Conservation (phyloP, 2,888 invertebrate species). For the Chironomus tentans region DNA sequence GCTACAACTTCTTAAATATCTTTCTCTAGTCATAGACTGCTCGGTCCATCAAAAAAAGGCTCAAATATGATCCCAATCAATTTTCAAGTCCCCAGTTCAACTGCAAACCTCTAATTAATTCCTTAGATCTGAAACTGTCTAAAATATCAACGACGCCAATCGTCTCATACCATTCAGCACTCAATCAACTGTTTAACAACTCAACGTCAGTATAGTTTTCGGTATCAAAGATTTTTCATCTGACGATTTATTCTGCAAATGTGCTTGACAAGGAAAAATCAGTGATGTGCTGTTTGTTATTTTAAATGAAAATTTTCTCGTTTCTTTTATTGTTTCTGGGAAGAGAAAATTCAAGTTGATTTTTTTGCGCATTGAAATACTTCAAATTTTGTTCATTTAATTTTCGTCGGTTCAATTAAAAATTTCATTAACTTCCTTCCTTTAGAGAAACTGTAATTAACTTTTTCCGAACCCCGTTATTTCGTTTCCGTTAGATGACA, state of each 20-base stretch:
- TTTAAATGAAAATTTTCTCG: background rate
- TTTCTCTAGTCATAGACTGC: no score
- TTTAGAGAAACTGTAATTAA: no score
- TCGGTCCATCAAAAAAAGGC: no score
- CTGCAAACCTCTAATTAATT: background rate
- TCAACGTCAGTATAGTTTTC: background rate
- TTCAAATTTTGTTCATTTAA: no score
- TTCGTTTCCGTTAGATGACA: no score
- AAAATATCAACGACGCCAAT: background rate
- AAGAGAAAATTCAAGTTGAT: no score
- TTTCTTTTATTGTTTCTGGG: no score
- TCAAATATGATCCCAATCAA: background rate
- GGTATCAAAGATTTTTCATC: background rate
- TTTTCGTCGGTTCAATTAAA: no score
- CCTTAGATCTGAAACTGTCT: background rate
- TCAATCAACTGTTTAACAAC: background rate
- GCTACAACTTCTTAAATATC: no score
- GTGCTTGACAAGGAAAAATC: background rate
- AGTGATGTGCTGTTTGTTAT: background rate
- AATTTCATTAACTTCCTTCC: no score
- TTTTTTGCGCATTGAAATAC: no score
- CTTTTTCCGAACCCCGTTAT: no score
- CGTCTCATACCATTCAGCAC: background rate
- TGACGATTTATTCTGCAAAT: background rate
- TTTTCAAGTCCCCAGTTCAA: background rate